Conservation (phyloP, 2,113 vertebrate genomes). For the Dryoscopus gambensis region DNA sequence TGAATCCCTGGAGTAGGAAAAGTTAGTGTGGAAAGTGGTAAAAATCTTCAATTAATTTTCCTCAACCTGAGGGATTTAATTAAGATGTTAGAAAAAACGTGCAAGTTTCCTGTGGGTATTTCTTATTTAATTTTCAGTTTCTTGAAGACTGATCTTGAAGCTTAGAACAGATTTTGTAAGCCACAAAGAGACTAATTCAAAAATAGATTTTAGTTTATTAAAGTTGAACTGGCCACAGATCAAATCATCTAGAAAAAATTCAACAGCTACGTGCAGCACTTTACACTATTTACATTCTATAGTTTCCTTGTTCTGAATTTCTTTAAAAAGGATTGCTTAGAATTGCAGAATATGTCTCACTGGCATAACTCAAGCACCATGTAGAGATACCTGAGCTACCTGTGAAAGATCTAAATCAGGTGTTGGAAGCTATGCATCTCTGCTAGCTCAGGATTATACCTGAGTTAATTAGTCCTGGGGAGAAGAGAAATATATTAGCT, state of each 20-base stretch:
- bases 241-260: neutral
- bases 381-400: neutral
- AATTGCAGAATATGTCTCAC: neutral
- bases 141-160: neutral
- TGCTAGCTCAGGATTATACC: neutral
- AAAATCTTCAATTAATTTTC: slow-evolving; percentile 58
- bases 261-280: neutral
- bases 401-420: neutral
- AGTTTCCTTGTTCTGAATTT: neutral
- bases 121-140: slow-evolving; percentile 40
- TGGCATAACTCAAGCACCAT: neutral
- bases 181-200: neutral
- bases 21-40: slow-evolving; percentile 30
- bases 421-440: neutral
- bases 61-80: slow-evolving; percentile 50
- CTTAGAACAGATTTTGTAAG: neutral
- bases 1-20: slow-evolving; percentile 31
- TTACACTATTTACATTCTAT: neutral
- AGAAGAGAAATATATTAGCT: neutral
- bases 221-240: neutral
- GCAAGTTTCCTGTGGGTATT: slow-evolving; percentile 28
- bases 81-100: slow-evolving; percentile 11
- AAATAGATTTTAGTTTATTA: slow-evolving; percentile 29
- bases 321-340: neutral
- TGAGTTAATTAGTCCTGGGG: neutral